phyloP scores from a whole-genome alignment of 1,140 invertebrate genomes.

The Pogonomyrmex californicus region DNA sequence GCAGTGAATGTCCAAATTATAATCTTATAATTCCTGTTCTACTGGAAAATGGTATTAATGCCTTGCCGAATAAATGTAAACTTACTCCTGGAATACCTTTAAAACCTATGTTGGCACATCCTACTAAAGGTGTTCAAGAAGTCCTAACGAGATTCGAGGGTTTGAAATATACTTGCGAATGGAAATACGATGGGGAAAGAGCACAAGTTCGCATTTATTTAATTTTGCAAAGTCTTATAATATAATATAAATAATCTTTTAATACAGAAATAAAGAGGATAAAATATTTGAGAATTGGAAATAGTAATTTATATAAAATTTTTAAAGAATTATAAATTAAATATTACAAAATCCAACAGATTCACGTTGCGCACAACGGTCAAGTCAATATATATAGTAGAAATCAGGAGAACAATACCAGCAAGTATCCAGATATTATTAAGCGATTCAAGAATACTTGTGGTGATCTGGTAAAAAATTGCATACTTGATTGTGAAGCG shows the following conservation, averaged over 20 bases:
- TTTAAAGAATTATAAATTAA: slow-evolving; percentile 13
- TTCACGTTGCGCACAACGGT: slow-evolving; percentile 91
- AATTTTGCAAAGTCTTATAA: neutral
- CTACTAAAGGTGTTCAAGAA: slow-evolving; percentile 97
- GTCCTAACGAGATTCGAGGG: slow-evolving; percentile 97
- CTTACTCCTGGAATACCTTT: slow-evolving; percentile 97
- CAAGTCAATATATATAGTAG: slow-evolving; percentile 95
- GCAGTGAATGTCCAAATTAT: slow-evolving; percentile 98
- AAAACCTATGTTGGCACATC: slow-evolving; percentile 99
- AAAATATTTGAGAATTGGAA: neutral
- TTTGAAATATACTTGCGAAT: slow-evolving; percentile 98
- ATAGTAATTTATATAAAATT: slow-evolving; percentile 37
- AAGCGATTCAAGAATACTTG: slow-evolving; percentile 90
- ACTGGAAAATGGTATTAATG: slow-evolving; percentile 93
- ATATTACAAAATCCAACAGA: slow-evolving; percentile 85
- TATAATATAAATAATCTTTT: neutral
- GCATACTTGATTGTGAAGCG: slow-evolving; percentile 98
- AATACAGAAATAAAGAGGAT: neutral
- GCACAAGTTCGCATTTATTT: slow-evolving; percentile 91
- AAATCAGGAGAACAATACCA: slow-evolving; percentile 99
- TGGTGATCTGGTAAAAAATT: slow-evolving; percentile 91
- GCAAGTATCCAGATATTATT: slow-evolving; percentile 99
- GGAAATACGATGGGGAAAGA: slow-evolving; percentile 99
- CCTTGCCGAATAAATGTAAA: slow-evolving; percentile 94
- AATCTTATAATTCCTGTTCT: slow-evolving; percentile 94